Base-by-base conservation (phyloP, 2,797 vertebrate genomes). In the Antennarius maculatus region DNA sequence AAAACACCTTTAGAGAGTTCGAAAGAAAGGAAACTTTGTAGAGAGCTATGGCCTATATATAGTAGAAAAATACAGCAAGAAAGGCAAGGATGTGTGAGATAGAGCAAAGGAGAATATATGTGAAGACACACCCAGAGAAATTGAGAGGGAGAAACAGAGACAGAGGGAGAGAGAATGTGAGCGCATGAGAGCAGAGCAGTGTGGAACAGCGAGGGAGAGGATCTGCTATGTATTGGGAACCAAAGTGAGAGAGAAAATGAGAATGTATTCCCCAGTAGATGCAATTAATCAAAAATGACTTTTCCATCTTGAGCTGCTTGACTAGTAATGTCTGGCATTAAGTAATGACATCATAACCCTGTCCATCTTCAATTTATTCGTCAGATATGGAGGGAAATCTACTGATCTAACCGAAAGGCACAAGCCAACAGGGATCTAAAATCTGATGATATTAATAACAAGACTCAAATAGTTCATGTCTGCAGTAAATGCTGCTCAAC, bases 341-440 rank as follows among this genome's bases (percentile, higher is more conserved):
- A 89, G 81, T 90, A 90, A 91, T 88, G 84, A 91, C 82, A 88
- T 91, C 84, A 89, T 92, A 91, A 89, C 82, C 75, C 84, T 89
- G 87, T 90, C 88, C 41, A 27, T 47, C 34, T 27, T 74, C 76
- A 76, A 89, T 92, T 87, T 89, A 90, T 91, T 78, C 66, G 62
- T 74, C 45, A 42, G 69, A 84, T 80, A 69, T 69, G 41, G 60
- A 80, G 70, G 80, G 84, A 79, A 88, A 85, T 86, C 81, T 80
- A 58, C 28, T 8, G 37, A 66, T 77, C 78, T 84, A 79, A 86
- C 86, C 81, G 41, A 64, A 82, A 85, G 81, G 80, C 77, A 73
- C 10, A 11, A 34, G 45, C 74, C 71, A 80, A 79, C 66, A 16
- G 67, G 66, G 47, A 65, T 64, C 63, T 86, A 78, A 81, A 87